A percentile compares a stretch with the other conserved stretches of the same genome.
phyloP scores from a whole-genome alignment of 2,888 invertebrate species.

The Urechis unicinctus region DNA sequence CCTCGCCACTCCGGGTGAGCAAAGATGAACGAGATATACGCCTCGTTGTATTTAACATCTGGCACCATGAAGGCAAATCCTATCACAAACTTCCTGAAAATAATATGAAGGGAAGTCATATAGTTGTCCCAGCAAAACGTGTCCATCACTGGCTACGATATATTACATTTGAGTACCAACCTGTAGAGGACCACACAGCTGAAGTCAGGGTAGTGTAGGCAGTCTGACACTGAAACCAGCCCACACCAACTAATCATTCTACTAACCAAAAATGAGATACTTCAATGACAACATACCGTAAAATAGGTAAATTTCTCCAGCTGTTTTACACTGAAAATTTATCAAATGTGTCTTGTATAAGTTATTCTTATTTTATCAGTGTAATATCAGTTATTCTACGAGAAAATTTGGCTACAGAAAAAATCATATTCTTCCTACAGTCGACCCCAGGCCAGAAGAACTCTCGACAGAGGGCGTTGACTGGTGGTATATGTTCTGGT shows the following conservation, averaged over 20 bases:
- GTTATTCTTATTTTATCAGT: neutral
- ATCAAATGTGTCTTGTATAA: neutral
- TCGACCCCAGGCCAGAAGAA: conserved; percentile 92
- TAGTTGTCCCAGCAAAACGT: too few relatives aligned
- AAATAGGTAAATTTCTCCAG: neutral
- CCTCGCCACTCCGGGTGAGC: conserved; percentile 81
- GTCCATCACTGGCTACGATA: too few relatives aligned
- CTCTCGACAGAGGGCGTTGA: conserved; percentile 74
- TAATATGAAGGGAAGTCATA: neutral
- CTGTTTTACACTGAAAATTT: neutral
- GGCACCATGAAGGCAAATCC: conserved; percentile 90
- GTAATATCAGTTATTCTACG: neutral
- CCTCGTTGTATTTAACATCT: conserved; percentile 71
- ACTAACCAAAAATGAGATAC: neutral
- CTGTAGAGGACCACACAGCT: conserved; percentile 73
- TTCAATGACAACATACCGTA: neutral
- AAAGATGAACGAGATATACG: conserved; percentile 84
- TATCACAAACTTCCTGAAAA: conserved; percentile 65
- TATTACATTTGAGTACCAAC: too few relatives aligned
- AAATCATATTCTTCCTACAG: conserved; percentile 57
- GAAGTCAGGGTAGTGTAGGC: conserved; percentile 85
- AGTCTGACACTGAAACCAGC: conserved; percentile 69
- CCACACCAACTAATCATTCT: conserved; percentile 1
- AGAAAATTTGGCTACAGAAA: too few relatives aligned
- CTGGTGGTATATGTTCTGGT: conserved; percentile 79